phyloP scores from a whole-genome alignment of 2,113 vertebrate species.

The Dendropsophus ebraccatus region DNA sequence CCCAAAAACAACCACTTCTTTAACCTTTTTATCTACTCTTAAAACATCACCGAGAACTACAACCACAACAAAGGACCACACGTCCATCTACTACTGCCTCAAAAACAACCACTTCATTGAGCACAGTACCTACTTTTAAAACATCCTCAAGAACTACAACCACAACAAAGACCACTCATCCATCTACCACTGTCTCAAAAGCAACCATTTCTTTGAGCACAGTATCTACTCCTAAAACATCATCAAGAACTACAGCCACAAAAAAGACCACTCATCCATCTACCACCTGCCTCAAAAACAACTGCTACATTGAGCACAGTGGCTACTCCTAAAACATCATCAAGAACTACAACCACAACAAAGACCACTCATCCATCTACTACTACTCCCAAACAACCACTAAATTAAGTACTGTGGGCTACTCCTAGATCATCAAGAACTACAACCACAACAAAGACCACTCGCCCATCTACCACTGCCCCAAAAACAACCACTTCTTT shows the following conservation, averaged over 20 bases:
- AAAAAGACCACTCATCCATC: not conserved
- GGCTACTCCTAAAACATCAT: not conserved
- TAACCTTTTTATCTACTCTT: no score
- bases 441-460: not conserved
- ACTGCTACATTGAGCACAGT: not conserved
- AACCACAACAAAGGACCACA: no score
- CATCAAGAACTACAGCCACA: not conserved
- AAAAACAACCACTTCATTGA: no score
- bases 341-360: not conserved
- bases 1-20: no score
- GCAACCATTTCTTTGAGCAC: not conserved
- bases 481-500: not conserved
- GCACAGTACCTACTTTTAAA: no score
- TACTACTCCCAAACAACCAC: not conserved
- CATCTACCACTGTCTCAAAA: not conserved
- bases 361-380: not conserved
- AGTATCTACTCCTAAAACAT: not conserved
- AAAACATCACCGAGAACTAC: no score
- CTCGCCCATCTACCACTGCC: not conserved
- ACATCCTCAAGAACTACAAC: no score
- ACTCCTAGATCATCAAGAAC: not conserved
- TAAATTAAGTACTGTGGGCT: not conserved
- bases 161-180: not conserved
- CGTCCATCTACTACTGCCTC: no score
- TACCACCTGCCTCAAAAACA: not conserved